A percentile compares a stretch with the other conserved stretches of the same genome.
Conservation (phyloP, 1,140 invertebrate species). For the Rhynchophorus ferrugineus region DNA sequence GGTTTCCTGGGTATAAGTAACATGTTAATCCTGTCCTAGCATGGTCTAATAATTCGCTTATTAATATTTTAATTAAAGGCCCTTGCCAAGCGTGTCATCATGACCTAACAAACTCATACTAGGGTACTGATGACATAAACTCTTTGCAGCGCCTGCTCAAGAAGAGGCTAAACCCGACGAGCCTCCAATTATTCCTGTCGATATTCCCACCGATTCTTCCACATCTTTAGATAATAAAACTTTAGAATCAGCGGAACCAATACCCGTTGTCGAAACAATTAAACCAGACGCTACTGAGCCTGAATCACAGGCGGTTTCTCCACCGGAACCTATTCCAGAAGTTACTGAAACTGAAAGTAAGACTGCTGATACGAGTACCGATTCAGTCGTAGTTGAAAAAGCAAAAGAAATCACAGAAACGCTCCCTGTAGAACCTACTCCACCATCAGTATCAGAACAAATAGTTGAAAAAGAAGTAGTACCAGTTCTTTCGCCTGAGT, state of each 20-base stretch:
- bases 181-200: conserved; percentile 7
- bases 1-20: background rate
- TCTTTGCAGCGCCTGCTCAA: conserved; percentile 4
- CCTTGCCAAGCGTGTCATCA: background rate
- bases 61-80: background rate
- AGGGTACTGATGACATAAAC: conserved; percentile 4
- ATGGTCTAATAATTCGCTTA: conserved; percentile 1
- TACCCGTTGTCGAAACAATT: background rate
- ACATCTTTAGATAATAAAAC: conserved; percentile 6
- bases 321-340: background rate
- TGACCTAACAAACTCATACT: conserved; percentile 1
- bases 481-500: background rate
- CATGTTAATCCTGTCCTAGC: background rate
- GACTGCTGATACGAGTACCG: background rate
- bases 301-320: background rate
- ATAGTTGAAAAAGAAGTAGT: background rate
- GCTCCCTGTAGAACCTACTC: background rate
- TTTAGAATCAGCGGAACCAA: conserved; percentile 24
- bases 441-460: background rate
- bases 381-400: conserved; percentile 18
- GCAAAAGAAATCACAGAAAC: conserved; percentile 13
- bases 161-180: conserved; percentile 1
- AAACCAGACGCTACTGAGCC: background rate
- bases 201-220: background rate
- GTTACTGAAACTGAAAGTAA: background rate